Evolutionary conservation across 2,113 vertebrate species (phyloP).

Genomic region (Chunga burmeisteri): DNA sequence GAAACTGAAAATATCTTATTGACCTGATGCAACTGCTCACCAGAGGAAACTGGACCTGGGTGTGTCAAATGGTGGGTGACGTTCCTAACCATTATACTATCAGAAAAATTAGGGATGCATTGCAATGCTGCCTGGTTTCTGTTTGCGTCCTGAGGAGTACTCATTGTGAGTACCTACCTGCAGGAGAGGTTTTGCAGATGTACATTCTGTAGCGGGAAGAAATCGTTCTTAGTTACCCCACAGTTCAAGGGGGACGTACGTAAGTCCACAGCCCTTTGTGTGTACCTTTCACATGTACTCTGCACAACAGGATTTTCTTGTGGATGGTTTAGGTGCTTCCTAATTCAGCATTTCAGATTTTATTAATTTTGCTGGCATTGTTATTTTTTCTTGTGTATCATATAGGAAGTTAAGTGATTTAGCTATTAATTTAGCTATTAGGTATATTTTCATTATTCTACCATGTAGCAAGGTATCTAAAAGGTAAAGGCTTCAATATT

Average conservation of each 20-base stretch:
- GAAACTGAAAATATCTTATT: neutral
- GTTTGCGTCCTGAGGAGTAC: neutral
- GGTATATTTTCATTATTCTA: neutral
- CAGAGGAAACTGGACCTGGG: neutral
- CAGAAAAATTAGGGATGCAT: neutral
- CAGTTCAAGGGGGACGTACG: fast-evolving
- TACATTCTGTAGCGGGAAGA: neutral
- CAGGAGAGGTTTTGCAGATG: neutral
- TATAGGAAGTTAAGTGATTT: neutral
- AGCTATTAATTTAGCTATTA: neutral
- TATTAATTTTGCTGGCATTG: neutral
- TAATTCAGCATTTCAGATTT: neutral
- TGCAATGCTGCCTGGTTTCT: neutral
- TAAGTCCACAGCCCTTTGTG: neutral
- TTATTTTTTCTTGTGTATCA: neutral
- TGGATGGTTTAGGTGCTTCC: neutral
- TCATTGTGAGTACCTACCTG: neutral
- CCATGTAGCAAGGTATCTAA: neutral
- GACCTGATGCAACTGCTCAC: neutral
- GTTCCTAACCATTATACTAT: neutral
- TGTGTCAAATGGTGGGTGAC: neutral
- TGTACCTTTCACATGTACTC: neutral
- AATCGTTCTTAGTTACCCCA: neutral
- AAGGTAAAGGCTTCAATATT: neutral
- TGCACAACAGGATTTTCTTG: neutral